Evolutionary conservation across 1,140 invertebrate species (phyloP).

Genomic region (Eumaeus atala): DNA sequence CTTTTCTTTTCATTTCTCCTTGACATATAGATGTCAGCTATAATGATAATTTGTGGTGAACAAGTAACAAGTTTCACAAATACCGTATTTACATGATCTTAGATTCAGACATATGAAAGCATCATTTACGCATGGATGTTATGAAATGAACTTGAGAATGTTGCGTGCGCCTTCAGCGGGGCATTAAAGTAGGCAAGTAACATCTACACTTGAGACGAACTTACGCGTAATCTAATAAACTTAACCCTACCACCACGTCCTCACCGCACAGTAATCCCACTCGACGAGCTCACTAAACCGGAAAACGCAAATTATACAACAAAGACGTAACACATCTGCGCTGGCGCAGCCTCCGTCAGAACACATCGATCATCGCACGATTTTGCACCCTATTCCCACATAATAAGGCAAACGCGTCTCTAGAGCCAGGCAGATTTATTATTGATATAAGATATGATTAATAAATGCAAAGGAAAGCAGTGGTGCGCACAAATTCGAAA

Average conservation of each 20-base stretch:
- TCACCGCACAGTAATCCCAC: slow-evolving; percentile 43
- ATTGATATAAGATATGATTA: slow-evolving; percentile 67
- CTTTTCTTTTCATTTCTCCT: no score
- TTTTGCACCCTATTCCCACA: slow-evolving; percentile 29
- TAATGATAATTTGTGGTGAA: no score
- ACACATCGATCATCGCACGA: slow-evolving; percentile 16
- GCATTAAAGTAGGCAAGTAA: slow-evolving; percentile 19
- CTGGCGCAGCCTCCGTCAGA: slow-evolving; percentile 34
- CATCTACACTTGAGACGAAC: slow-evolving; percentile 21
- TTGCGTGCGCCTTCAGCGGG: slow-evolving; percentile 1
- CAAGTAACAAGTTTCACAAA: no score
- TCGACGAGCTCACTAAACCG: slow-evolving; percentile 65
- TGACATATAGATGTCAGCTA: no score
- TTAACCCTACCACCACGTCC: slow-evolving; percentile 31
- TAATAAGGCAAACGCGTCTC: slow-evolving; percentile 22
- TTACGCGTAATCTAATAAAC: slow-evolving; percentile 41
- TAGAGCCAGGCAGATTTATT: slow-evolving; percentile 45
- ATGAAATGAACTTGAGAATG: no score
- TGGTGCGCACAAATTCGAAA: slow-evolving; percentile 46
- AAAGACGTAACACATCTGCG: slow-evolving; percentile 68
- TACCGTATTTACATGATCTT: no score
- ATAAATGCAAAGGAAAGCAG: slow-evolving; percentile 61
- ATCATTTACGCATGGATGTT: no score
- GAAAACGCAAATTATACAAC: slow-evolving; percentile 71
- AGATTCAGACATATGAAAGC: no score